A percentile compares a stretch with the other conserved stretches of the same genome.
These are phyloP conservation scores for Bimastos eiseni DNA, from an alignment of 2,888 invertebrate species.

Conservation along the genomic window DNA sequence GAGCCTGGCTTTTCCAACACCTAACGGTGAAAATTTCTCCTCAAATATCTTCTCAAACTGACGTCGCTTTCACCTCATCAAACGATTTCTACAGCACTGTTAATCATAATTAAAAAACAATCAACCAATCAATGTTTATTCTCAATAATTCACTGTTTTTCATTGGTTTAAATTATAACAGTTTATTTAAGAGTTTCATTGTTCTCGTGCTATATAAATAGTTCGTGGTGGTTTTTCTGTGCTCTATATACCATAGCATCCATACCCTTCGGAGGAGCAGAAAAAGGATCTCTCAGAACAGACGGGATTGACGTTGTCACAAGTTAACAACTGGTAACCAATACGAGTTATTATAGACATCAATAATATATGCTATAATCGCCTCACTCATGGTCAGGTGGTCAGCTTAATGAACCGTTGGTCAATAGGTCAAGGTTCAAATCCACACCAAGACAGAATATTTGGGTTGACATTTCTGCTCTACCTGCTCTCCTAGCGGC, in stretches of 20 bases:
- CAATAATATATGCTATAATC: no score
- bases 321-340: conserved; percentile 99
- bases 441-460: no score
- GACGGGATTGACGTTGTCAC: conserved; percentile 99
- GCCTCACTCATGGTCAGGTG: no score
- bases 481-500: no score
- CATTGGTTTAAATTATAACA: background rate
- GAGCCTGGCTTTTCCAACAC: conserved; percentile 99
- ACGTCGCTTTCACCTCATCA: background rate
- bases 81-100: no score
- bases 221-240: conserved; percentile 56
- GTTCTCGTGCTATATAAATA: conserved; percentile 29
- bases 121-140: no score
- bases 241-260: conserved; percentile 75
- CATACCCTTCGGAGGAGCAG: conserved; percentile 99
- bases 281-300: conserved; percentile 99
- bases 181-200: background rate
- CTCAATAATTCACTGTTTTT: no score
- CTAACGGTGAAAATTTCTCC: conserved; percentile 84
- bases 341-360: no score
- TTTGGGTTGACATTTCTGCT: no score
- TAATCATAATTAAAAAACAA: no score
- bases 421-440: no score
- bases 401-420: no score
- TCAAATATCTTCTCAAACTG: background rate